Base-by-base conservation (phyloP, 2,888 invertebrate species). In the Cosmopolites sordidus region DNA sequence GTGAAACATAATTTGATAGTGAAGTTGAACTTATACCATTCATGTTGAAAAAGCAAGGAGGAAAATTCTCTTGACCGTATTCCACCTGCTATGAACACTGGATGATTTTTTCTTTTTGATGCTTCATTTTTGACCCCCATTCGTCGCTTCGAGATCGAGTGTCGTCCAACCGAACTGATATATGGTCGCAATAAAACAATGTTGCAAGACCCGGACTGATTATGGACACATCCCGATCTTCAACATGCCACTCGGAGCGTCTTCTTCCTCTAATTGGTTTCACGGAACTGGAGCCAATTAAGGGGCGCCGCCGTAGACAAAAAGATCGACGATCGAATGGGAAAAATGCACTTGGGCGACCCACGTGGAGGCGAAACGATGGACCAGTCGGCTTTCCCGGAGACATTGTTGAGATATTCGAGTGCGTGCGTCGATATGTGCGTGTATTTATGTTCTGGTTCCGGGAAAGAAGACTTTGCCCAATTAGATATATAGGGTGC, bases 201-300 rank as follows among this genome's bases (percentile, higher is more conserved):
- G 8, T 33, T 11, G 33, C 37, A 37, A 41, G 41, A 33, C 16
- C 45, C 37, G 22, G 22, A 22, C 53, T 53, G 43, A 48, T 53
- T 53, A 53, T 40, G 29, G 48, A 48, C 48, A 38, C 53, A 53
- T 53, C 54, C 39, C 14, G 15, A 8, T 15, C 46, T 16, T 40
- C 40, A 40, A 41, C 42, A 40, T 46, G 41, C 41, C 37, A 18
- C 41, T 33, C 41, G 48, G 41, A 48, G 22, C 43, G 29, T 15
- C 33, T 33, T 33, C 33, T 33, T 33, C 33, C 12, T 33, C 33
- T 48, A 54, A 54, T 54, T 49, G 50, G 39, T 6, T 54, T 46
- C 54, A 50, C 9, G 43, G 54, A 54, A 54, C 38, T 39, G 50
- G 47, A 8, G 43, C 54, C 54, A 54, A 54, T 54, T 54, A 54